Evolutionary conservation across 1,140 invertebrate genomes (phyloP), one percentile per base, ranked within the genome.

Genomic region (Drosophila dunni): DNA sequence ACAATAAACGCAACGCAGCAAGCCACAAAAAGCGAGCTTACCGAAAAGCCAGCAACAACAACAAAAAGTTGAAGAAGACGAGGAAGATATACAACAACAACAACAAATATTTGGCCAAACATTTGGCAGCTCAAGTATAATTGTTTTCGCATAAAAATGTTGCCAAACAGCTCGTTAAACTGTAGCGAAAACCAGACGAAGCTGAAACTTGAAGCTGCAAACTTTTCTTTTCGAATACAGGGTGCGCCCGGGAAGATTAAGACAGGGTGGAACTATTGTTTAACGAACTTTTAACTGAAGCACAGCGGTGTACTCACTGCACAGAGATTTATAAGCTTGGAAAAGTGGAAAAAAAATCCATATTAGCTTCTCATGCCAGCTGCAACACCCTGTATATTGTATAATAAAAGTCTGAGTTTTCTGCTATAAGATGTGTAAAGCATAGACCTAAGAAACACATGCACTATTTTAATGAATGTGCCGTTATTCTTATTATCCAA

Each of bases 91-190:
- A 44, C 38, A 66, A 46, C 40, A 66, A 44, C 36, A 60, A 24
- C 13, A 54, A 61, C 5, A 17, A 71, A 78, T 53, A 53, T 83
- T 77, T 75, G 36, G 15, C 53, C 70, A 78, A 78, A 81, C 78
- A 84, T 73, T 78, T 50, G 44, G 66, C 34, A 72, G 74, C 63
- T 70, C 50, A 79, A 84, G 75, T 86, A 66, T 79, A 81, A 88
- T 88, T 88, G 84, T 88, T 89, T 89, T 69, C 80, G 64, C 74
- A 75, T 89, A 78, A 88, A 82, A 78, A 75, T 44, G 46, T 34
- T 63, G 51, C 58, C 53, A 63, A 75, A 74, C 79, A 76, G 79
- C 82, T 76, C 83, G 75, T 77, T 88, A 88, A 76, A 88, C 7
- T 45, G 38, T 58, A 40, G 54, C 54, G 44, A 33, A 15, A 24